Conservation (phyloP, 2,888 invertebrate species). For the Aphelenchoides bicaudatus region DNA sequence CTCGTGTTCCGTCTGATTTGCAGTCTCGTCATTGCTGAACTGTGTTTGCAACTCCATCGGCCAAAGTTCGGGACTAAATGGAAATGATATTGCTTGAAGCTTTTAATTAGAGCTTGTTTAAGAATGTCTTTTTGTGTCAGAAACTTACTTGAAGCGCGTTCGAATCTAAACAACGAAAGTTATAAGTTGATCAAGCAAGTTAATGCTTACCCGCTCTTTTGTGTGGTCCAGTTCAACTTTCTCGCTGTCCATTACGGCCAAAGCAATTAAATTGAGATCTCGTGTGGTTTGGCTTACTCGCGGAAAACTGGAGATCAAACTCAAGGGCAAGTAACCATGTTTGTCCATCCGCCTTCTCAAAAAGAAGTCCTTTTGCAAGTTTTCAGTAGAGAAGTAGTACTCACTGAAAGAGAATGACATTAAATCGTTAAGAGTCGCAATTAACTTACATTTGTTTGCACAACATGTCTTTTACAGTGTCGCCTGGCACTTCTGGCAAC, state of each 20-base stretch:
- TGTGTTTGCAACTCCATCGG: conserved; percentile 18
- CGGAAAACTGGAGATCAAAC: conserved; percentile 90
- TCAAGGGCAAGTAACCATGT: conserved; percentile 86
- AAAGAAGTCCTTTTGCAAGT: conserved; percentile 90
- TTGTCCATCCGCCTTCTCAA: conserved; percentile 91
- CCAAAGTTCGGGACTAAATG: conserved; percentile 16
- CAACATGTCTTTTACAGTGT: conserved; percentile 56
- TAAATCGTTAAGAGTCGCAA: too few relatives aligned
- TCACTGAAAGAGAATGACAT: conserved; percentile 71
- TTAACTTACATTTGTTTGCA: conserved; percentile 58
- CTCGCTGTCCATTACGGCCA: conserved; percentile 78
- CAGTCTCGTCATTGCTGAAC: background rate
- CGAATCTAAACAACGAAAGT: background rate
- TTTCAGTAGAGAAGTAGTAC: conserved; percentile 97
- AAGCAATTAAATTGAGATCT: conserved; percentile 77
- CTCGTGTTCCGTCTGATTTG: too few relatives aligned
- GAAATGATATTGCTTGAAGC: too few relatives aligned
- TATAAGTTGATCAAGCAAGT: background rate
- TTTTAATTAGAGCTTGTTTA: too few relatives aligned
- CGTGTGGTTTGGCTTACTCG: conserved; percentile 82
- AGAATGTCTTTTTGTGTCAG: too few relatives aligned
- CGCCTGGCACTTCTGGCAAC: conserved; percentile 32
- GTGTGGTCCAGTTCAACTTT: conserved; percentile 72
- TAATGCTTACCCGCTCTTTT: conserved; percentile 19
- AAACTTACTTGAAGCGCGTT: conserved; percentile 14